Evolutionary conservation across 2,888 invertebrate species (phyloP).

Genomic region (Metacarcinus magister): DNA sequence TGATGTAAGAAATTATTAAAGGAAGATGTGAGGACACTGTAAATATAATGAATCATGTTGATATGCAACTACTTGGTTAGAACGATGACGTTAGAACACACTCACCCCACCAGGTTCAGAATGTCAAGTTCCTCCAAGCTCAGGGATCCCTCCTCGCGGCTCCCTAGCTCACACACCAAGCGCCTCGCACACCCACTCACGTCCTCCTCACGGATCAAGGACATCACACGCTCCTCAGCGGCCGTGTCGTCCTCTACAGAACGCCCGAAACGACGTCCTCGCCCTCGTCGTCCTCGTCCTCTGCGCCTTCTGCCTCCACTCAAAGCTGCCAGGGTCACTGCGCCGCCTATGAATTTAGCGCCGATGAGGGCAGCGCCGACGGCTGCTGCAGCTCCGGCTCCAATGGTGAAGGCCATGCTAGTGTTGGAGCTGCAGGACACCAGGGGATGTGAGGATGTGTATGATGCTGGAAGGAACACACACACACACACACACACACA

Average conservation of each 20-base stretch:
- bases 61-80: too few species aligned
- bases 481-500: too few species aligned
- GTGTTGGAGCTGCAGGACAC: too few species aligned
- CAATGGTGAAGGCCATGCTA: neutral
- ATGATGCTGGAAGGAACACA: too few species aligned
- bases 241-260: neutral
- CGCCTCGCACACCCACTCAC: conserved; percentile 73
- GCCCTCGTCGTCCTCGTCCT: neutral
- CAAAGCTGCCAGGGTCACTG: conserved; percentile 36
- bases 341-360: too few species aligned
- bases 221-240: neutral
- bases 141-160: conserved; percentile 34
- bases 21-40: too few species aligned
- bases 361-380: too few species aligned
- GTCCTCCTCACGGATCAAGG: conserved; percentile 40
- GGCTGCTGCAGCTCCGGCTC: neutral
- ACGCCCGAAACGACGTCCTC: neutral
- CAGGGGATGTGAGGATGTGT: too few species aligned
- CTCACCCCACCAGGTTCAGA: conserved; percentile 75
- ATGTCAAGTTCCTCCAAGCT: conserved; percentile 70
- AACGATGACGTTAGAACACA: too few species aligned
- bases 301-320: neutral
- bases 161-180: conserved; percentile 77
- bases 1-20: too few species aligned
- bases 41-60: neutral